Conservation (phyloP, 2,888 invertebrate genomes). For the Candidula unifasciata region DNA sequence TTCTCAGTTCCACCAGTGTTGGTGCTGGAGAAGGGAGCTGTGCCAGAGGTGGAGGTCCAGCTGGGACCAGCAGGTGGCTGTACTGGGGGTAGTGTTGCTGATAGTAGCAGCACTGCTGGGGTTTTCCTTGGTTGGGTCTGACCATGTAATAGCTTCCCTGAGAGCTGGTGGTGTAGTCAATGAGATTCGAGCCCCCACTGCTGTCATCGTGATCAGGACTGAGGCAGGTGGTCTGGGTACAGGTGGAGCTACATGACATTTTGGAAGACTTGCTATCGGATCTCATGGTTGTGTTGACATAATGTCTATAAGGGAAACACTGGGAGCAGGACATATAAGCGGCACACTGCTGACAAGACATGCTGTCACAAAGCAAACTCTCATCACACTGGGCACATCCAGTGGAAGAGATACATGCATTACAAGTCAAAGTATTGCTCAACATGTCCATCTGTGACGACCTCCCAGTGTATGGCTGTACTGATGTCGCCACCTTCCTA, state of each 20-base stretch:
- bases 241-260: slow-evolving; percentile 55
- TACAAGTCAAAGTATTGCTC: neutral
- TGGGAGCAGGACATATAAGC: slow-evolving; percentile 48
- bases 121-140: slow-evolving; percentile 17
- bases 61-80: neutral
- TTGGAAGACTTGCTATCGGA: slow-evolving; percentile 57
- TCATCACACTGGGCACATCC: slow-evolving; percentile 41
- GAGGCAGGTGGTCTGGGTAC: slow-evolving; percentile 56
- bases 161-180: slow-evolving; percentile 24
- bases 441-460: slow-evolving; percentile 32
- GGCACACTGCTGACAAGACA: slow-evolving; percentile 45
- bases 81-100: slow-evolving; percentile 34
- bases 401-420: slow-evolving; percentile 27
- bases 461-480: neutral
- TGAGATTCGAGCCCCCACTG: slow-evolving; percentile 36
- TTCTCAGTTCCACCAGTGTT: neutral
- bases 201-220: slow-evolving; percentile 55
- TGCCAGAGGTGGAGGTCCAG: neutral
- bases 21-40: slow-evolving; percentile 35
- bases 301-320: slow-evolving; percentile 48
- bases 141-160: slow-evolving; percentile 1
- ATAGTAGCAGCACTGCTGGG: slow-evolving; percentile 9
- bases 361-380: slow-evolving; percentile 29
- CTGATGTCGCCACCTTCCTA: slow-evolving; percentile 23
- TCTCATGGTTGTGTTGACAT: slow-evolving; percentile 50